Base-by-base conservation (phyloP, 2,113 vertebrate species). In the Trinectes maculatus region DNA sequence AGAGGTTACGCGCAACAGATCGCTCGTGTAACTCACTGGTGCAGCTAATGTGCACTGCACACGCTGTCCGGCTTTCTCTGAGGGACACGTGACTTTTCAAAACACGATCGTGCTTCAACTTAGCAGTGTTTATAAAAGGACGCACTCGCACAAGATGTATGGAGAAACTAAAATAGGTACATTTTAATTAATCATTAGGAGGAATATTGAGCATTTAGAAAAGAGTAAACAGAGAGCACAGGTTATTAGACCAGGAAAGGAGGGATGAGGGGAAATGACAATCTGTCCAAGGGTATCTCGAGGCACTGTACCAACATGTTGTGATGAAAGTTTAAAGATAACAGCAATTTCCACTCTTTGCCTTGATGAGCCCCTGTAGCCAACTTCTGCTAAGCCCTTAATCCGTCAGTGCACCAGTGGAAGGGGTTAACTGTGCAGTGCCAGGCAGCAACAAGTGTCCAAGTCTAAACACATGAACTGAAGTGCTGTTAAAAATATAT, bases 261-360 rank as follows among this genome's bases (percentile, higher is more conserved):
- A 52, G 42, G 56, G 33, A 71, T 16, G 8, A 65, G 68, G 63
- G 69, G 48, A 70, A 76, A 89, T 80, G 52, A 85, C 81, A 69
- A 84, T 77, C 63, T 88, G 83, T 87, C 79, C 66, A 25, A 69
- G 21, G 52, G 57, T 85, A 47, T 87, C 85, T 85, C 3, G 18
- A 79, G 84, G 84, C 72, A 13, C 5, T 5, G 64, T 28, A 29
- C 79, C 74, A 67, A 57, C 40, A 36, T 28, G 46, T 55, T 65
- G 68, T 44, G 75, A 88, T 88, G 73, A 82, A 89, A 87, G 75
- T 83, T 87, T 87, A 73, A 84, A 89, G 83, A 89, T 88, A 87
- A 80, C 74, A 73, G 77, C 82, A 79, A 74, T 86, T 87, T 86
- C 76, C 71, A 83, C 68, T 77, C 68, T 67, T 74, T 69, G 71